Evolutionary conservation across 2,888 invertebrate species (phyloP).

Genomic region (Nomada hirtipes): DNA sequence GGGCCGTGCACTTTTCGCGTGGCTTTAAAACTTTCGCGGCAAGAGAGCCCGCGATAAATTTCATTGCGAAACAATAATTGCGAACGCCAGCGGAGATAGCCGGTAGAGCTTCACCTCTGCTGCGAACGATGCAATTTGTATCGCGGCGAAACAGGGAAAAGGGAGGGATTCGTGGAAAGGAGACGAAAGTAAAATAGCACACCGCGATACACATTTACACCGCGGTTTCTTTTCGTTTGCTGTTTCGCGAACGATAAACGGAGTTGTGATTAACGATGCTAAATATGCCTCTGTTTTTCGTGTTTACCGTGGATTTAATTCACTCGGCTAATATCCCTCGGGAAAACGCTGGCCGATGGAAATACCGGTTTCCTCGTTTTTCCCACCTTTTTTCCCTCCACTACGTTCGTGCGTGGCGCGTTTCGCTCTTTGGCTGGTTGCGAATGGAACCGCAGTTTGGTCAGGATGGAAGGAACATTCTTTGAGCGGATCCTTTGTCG

Average conservation of each 20-base stretch:
- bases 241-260: conserved; percentile 42
- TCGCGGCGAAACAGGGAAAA: neutral
- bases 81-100: conserved; percentile 44
- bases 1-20: conserved; percentile 32
- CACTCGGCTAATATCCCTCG: conserved; percentile 10
- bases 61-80: conserved; percentile 66
- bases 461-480: too few species aligned
- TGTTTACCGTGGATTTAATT: conserved; percentile 41
- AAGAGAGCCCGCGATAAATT: conserved; percentile 54
- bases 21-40: conserved; percentile 52
- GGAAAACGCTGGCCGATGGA: neutral
- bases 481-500: too few species aligned
- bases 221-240: conserved; percentile 43
- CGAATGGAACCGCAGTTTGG: neutral
- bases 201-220: conserved; percentile 38
- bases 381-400: too few species aligned
- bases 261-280: conserved; percentile 48
- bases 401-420: neutral
- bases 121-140: conserved; percentile 56
- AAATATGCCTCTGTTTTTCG: conserved; percentile 30
- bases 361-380: neutral
- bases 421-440: neutral
- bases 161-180: neutral
- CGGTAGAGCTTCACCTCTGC: conserved; percentile 17
- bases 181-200: neutral